A percentile compares a stretch with the other conserved stretches of the same genome.
Conservation (phyloP, 2,888 invertebrate species). For the Oxystoma pomonae region DNA sequence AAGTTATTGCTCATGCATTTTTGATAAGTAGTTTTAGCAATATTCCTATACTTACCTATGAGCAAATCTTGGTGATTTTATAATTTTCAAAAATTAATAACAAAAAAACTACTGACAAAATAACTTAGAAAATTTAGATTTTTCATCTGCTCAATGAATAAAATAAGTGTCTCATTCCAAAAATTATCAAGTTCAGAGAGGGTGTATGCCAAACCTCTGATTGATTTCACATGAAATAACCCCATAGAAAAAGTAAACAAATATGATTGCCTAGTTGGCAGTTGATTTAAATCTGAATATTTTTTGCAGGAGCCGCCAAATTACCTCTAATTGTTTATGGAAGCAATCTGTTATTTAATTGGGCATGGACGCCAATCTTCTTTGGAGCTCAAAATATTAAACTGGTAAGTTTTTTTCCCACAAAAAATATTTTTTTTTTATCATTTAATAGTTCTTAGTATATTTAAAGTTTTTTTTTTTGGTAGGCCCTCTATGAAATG, state of each 20-base stretch:
- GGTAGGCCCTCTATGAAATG: conserved; percentile 62
- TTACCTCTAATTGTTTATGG: conserved; percentile 70
- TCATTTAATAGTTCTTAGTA: conserved; percentile 9
- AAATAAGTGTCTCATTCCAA: background rate
- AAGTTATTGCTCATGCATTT: background rate
- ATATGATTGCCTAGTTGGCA: too few species aligned
- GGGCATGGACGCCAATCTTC: conserved; percentile 84
- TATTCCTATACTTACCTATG: background rate
- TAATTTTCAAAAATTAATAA: background rate
- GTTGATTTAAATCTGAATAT: too few species aligned
- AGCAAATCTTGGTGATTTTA: background rate
- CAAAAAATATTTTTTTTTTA: conserved; percentile 1
- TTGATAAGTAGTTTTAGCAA: background rate
- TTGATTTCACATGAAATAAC: background rate
- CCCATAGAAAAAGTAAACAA: background rate
- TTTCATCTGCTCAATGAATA: background rate
- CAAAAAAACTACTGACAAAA: background rate
- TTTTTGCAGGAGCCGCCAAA: conserved; percentile 52
- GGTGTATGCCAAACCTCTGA: background rate
- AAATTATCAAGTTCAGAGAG: background rate
- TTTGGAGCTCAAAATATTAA: conserved; percentile 69
- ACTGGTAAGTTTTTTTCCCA: conserved; percentile 53
- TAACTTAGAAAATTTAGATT: background rate
- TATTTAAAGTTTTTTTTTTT: conserved; percentile 23
- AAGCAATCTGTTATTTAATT: conserved; percentile 72